phyloP scores from a whole-genome alignment of 2,797 vertebrate species.

The Coracias cyanogaster region DNA sequence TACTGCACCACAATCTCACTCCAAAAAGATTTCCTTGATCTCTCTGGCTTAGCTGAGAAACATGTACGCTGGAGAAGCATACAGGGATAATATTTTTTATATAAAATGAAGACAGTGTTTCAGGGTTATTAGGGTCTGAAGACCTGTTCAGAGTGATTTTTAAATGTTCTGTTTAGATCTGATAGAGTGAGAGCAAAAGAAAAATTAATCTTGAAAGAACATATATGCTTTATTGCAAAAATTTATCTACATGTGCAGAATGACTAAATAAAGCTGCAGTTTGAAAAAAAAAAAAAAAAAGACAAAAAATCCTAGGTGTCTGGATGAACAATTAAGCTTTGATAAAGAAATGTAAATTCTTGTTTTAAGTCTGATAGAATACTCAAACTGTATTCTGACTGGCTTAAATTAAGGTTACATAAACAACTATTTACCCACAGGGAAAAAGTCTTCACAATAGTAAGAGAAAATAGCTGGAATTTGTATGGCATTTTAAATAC shows the following conservation, averaged over 20 bases:
- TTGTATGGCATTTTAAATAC: conserved; percentile 3
- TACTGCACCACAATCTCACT: not conserved
- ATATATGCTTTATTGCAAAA: fast-evolving
- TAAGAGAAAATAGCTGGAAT: conserved; percentile 8
- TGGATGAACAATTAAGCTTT: not conserved
- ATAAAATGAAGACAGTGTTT: not conserved
- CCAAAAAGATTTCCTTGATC: not conserved
- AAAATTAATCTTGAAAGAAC: not conserved
- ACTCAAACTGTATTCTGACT: not conserved
- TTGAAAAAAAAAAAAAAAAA: not conserved
- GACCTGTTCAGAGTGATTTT: not conserved
- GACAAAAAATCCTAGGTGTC: not conserved
- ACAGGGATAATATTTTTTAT: not conserved
- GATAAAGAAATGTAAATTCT: not conserved
- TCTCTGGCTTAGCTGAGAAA: not conserved
- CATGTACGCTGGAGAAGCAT: fast-evolving
- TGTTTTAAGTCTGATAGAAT: not conserved
- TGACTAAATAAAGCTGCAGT: not conserved
- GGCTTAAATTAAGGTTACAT: not conserved
- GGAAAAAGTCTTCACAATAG: not conserved
- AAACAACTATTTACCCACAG: conserved; percentile 1
- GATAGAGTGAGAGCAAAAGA: not conserved
- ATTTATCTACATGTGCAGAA: not conserved
- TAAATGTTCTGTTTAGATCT: not conserved
- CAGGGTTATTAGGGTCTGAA: not conserved